A percentile compares a stretch with the other conserved stretches of the same genome.
Conservation (phyloP, 1,140 invertebrate species). For the Idris sp. region DNA sequence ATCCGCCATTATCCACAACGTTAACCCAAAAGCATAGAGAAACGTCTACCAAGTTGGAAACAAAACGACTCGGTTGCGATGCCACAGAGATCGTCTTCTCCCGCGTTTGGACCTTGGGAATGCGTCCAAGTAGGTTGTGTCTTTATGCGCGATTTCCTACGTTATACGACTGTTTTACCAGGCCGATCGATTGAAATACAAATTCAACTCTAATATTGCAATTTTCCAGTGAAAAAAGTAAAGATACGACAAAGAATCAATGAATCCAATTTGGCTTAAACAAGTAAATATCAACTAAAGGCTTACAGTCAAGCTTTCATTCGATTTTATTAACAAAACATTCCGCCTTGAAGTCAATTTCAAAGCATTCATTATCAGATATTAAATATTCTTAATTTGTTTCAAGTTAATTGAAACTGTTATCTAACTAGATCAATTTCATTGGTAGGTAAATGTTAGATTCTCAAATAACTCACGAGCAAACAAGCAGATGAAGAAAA, state of each 20-base stretch:
- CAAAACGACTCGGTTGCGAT: conserved; percentile 31
- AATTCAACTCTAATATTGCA: conserved; percentile 13
- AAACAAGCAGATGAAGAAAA: conserved; percentile 26
- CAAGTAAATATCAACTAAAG: neutral
- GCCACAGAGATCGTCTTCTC: conserved; percentile 31
- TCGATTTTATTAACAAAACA: conserved; percentile 4
- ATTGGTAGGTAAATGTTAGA: conserved; percentile 35
- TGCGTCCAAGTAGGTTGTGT: conserved; percentile 68
- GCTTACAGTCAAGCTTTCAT: no score
- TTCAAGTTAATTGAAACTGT: conserved; percentile 21
- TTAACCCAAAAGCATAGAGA: conserved; percentile 48
- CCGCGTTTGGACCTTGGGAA: conserved; percentile 64
- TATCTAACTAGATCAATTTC: conserved; percentile 31
- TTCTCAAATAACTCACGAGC: conserved; percentile 25
- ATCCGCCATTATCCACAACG: conserved; percentile 42
- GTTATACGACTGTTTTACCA: conserved; percentile 36
- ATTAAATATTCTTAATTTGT: conserved; percentile 16
- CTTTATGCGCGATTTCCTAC: conserved; percentile 55
- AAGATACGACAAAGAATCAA: conserved; percentile 11
- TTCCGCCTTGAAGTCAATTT: neutral
- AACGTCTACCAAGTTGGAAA: conserved; percentile 38
- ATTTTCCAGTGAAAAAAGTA: conserved; percentile 2
- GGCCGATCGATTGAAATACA: conserved; percentile 44
- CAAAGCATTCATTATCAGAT: neutral
- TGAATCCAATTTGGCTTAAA: neutral